phyloP scores from a whole-genome alignment of 2,888 invertebrate genomes.

The Caenorhabditis sp. region DNA sequence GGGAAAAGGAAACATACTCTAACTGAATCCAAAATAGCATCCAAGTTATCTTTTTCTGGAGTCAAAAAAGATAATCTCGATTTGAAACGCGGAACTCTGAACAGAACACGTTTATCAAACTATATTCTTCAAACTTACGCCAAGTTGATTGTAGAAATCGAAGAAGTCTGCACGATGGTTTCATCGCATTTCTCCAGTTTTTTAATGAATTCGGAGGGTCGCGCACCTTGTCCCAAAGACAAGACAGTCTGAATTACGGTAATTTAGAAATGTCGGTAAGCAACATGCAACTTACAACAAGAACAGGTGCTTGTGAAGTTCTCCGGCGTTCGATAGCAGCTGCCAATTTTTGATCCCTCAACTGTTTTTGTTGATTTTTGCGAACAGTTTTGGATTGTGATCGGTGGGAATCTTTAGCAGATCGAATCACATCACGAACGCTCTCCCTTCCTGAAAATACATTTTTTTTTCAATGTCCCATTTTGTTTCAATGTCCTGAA shows the following conservation, averaged over 20 bases:
- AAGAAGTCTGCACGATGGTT: slow-evolving; percentile 42
- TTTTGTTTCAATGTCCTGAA: slow-evolving; percentile 3
- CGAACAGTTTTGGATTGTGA: slow-evolving; percentile 49
- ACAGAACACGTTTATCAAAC: too few relatives aligned
- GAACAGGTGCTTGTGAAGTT: slow-evolving; percentile 40
- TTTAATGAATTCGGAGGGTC: slow-evolving; percentile 45
- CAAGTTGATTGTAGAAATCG: slow-evolving; percentile 47
- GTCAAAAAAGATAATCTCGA: slow-evolving; percentile 59
- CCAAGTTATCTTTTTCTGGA: slow-evolving; percentile 48
- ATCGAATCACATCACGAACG: slow-evolving; percentile 27
- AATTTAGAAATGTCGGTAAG: neutral
- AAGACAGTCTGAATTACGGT: slow-evolving; percentile 52
- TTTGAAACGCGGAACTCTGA: slow-evolving; percentile 63
- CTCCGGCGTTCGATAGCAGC: slow-evolving; percentile 37
- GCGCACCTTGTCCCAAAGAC: slow-evolving; percentile 49
- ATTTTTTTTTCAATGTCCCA: slow-evolving; percentile 3
- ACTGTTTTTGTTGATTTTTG: slow-evolving; percentile 46
- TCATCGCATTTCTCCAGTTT: slow-evolving; percentile 43
- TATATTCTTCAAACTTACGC: slow-evolving; percentile 41
- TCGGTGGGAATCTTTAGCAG: slow-evolving; percentile 31
- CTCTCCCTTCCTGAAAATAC: slow-evolving; percentile 37
- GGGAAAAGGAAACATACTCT: slow-evolving; percentile 19
- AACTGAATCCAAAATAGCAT: slow-evolving; percentile 61
- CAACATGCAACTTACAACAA: slow-evolving; percentile 23
- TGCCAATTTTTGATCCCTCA: slow-evolving; percentile 39